Evolutionary conservation across 2,888 invertebrate species (phyloP).

Genomic region (Pristionchus mayeri): DNA sequence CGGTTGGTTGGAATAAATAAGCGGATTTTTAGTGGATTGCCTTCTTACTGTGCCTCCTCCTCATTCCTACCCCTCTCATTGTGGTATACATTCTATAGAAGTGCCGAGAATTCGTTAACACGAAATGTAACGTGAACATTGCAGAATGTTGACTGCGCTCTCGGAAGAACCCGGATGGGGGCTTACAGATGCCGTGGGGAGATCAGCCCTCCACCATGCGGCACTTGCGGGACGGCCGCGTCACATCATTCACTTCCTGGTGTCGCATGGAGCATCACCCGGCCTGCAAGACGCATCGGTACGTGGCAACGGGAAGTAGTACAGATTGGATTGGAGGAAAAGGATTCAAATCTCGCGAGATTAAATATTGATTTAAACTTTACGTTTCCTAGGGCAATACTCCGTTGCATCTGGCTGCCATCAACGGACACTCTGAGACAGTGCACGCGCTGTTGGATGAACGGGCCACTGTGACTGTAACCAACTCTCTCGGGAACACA

Average conservation of each 20-base stretch:
- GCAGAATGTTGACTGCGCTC: not conserved
- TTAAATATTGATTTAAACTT: not conserved
- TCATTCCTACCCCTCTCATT: too few species aligned
- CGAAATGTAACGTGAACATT: not conserved
- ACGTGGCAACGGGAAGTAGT: not conserved
- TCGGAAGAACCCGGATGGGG: constrained; percentile 29
- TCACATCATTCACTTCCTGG: constrained; percentile 38
- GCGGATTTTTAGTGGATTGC: too few species aligned
- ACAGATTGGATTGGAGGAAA: too few species aligned
- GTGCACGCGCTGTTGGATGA: constrained; percentile 18
- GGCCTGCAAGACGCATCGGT: constrained; percentile 40
- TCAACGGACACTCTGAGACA: constrained; percentile 25
- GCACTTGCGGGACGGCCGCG: not conserved
- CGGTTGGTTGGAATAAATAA: too few species aligned
- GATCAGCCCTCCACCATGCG: constrained; percentile 24
- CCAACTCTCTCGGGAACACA: constrained; percentile 38
- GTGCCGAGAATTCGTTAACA: too few species aligned
- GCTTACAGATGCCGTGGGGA: constrained; percentile 14
- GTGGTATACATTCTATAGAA: too few species aligned
- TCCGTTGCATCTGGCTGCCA: constrained; percentile 38
- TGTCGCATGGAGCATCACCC: constrained; percentile 18
- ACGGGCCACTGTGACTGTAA: not conserved
- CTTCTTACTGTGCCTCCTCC: too few species aligned
- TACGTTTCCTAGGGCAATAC: constrained; percentile 22
- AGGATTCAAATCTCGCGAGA: too few species aligned